Percentiles rank a stretch among this genome's conserved stretches.
These are phyloP conservation scores for Trematomus loennbergii DNA, from an alignment of 2,113 vertebrate species.

Conservation along the genomic window DNA sequence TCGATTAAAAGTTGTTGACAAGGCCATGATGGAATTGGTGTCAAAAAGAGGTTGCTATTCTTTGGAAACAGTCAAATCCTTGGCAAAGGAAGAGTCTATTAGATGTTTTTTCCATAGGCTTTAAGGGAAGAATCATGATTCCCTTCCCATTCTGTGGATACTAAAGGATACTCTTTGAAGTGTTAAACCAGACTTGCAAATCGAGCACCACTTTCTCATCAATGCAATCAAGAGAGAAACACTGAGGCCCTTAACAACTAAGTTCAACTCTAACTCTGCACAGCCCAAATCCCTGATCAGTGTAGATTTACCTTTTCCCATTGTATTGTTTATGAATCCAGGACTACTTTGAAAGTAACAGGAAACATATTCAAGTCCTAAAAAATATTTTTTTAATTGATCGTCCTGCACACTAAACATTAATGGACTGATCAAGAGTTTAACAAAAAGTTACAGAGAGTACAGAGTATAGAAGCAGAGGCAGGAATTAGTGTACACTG, in stretches of 20 bases:
- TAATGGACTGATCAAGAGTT: background rate
- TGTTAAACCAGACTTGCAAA: constrained; percentile 54
- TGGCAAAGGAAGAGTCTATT: constrained; percentile 6
- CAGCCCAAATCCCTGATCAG: constrained; percentile 18
- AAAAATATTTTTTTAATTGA: background rate
- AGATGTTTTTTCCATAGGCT: constrained; percentile 23
- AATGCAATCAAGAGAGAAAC: constrained; percentile 22
- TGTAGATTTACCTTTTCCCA: background rate
- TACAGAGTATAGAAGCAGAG: background rate
- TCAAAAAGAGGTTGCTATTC: constrained; percentile 34
- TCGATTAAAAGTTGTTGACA: constrained; percentile 31
- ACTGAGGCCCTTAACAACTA: constrained; percentile 14
- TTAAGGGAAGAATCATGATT: constrained; percentile 38
- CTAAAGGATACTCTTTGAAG: constrained; percentile 59
- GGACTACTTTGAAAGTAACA: background rate
- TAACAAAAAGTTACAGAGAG: background rate
- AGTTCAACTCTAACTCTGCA: constrained; percentile 21
- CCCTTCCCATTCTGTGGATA: constrained; percentile 41
- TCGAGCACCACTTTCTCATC: constrained; percentile 44
- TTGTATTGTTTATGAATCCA: background rate
- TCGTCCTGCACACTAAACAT: background rate
- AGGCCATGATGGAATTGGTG: constrained; percentile 1
- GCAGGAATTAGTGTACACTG: background rate
- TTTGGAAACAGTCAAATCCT: constrained; percentile 21
- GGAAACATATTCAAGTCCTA: background rate